These are phyloP conservation scores for Episyrphus balteatus DNA, from an alignment of 1,140 invertebrate genomes.

Conservation along the genomic window DNA sequence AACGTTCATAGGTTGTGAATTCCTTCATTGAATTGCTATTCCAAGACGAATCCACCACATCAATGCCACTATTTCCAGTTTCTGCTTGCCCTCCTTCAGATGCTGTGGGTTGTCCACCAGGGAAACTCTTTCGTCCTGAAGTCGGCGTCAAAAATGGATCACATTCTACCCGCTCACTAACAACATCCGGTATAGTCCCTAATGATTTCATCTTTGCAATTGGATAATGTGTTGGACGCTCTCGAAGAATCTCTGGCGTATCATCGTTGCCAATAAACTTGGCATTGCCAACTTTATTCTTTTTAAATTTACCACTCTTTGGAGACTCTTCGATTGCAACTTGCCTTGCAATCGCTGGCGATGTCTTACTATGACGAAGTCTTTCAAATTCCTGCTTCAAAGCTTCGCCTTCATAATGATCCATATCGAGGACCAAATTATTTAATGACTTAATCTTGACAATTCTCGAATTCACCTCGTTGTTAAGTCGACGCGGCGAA, in stretches of 20 bases:
- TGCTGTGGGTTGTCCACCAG: conserved; percentile 17
- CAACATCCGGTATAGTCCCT: conserved; percentile 33
- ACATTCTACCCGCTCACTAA: conserved; percentile 24
- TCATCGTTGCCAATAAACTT: conserved; percentile 35
- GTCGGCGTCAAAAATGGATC: conserved; percentile 34
- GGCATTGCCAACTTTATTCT: conserved; percentile 32
- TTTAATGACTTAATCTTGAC: conserved; percentile 34
- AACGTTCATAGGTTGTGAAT: background rate
- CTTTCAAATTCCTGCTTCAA: conserved; percentile 26
- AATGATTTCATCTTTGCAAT: conserved; percentile 35
- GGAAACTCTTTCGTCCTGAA: conserved; percentile 14
- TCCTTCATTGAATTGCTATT: background rate
- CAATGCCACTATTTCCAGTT: conserved; percentile 14
- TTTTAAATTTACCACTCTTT: conserved; percentile 25
- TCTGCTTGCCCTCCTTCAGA: conserved; percentile 21
- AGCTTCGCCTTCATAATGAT: conserved; percentile 23
- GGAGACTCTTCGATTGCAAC: conserved; percentile 14
- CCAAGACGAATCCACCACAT: conserved; percentile 19
- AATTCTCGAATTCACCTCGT: conserved; percentile 19
- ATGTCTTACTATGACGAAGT: conserved; percentile 13
- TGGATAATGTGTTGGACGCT: conserved; percentile 18
- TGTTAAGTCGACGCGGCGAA: conserved; percentile 26
- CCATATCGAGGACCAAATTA: conserved; percentile 25
- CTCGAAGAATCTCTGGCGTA: conserved; percentile 4
- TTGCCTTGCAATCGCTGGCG: conserved; percentile 8